These are phyloP conservation scores for Microplitis manilae DNA, from an alignment of 2,888 invertebrate genomes.

Conservation along the genomic window DNA sequence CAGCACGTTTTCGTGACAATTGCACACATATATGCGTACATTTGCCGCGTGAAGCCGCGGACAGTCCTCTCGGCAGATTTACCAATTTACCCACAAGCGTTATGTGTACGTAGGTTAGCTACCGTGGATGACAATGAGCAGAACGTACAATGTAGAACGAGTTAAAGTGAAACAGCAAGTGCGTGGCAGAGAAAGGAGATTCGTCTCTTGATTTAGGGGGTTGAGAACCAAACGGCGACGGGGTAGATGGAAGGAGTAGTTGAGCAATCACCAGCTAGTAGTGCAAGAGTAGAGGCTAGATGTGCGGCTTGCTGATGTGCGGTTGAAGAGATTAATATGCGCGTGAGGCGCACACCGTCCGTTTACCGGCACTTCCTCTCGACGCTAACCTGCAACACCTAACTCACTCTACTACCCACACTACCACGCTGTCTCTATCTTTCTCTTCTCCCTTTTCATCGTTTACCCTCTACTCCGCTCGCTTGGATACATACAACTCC, in stretches of 20 bases:
- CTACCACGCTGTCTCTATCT: conserved; percentile 37
- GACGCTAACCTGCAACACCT: conserved; percentile 29
- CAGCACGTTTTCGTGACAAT: conserved; percentile 36
- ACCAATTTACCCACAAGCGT: conserved; percentile 66
- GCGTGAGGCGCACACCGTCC: conserved; percentile 58
- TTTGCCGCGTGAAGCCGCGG: conserved; percentile 44
- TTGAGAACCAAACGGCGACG: background rate
- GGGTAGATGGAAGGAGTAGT: background rate
- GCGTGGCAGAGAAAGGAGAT: conserved; percentile 54
- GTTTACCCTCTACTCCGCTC: conserved; percentile 43
- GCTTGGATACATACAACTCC: background rate
- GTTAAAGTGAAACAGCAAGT: conserved; percentile 60
- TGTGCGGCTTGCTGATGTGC: conserved; percentile 66
- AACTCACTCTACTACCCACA: conserved; percentile 41
- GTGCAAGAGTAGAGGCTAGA: conserved; percentile 38
- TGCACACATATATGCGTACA: conserved; percentile 20
- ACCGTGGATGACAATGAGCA: conserved; percentile 52
- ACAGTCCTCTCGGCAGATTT: conserved; percentile 55
- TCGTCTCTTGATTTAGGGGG: background rate
- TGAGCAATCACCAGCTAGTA: no score
- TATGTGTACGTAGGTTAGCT: conserved; percentile 57
- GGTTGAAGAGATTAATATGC: conserved; percentile 70
- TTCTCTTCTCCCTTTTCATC: conserved; percentile 36
- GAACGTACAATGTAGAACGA: conserved; percentile 54
- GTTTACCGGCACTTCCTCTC: conserved; percentile 36